Base-by-base conservation (phyloP, 2,888 invertebrate genomes). In the Dynastes maya region DNA sequence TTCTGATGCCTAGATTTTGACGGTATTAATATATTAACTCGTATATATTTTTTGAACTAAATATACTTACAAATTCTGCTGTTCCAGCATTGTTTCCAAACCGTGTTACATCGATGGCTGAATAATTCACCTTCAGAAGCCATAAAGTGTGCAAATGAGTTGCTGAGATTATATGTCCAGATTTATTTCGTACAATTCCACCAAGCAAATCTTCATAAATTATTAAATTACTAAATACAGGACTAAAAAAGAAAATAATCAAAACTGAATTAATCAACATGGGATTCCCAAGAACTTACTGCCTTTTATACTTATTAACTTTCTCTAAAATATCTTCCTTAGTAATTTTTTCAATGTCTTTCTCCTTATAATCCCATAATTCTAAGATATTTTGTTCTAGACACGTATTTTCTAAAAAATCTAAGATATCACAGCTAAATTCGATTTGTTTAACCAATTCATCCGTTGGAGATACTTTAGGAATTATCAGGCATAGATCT, bases 81-180 rank as follows among this genome's bases (percentile, higher is more conserved):
- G 95, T 95, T 71, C 95, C 95, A 16, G 94, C 92, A 83, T 92
- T 89, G 86, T 94, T 95, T 78, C 94, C 94, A 71, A 91, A 90
- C 88, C 93, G 91, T 85, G 92, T 90, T 87, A 92, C 90, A 85
- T 94, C 91, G 22, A 94, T 91, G 76, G 90, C 89, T 1, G 93
- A 91, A 90, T 94, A 94, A 88, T 95, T 93, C 0, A 94, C 91
- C 81, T 91, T 89, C 29, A 93, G 90, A 84, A 91, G 91, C 93
- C 94, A 94, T 70, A 91, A 89, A 49, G 93, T 89, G 81, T 93
- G 88, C 1, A 95, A 84, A 74, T 94, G 91, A 83, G 88, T 90
- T 11, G 95, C 95, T 53, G 90, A 87, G 40, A 93, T 88, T 79
- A 95, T 91, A 83, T 91, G 89, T 4, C 94, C 94, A 68, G 88